phyloP scores from a whole-genome alignment of 2,888 invertebrate genomes.

The Cephonodes hylas region DNA sequence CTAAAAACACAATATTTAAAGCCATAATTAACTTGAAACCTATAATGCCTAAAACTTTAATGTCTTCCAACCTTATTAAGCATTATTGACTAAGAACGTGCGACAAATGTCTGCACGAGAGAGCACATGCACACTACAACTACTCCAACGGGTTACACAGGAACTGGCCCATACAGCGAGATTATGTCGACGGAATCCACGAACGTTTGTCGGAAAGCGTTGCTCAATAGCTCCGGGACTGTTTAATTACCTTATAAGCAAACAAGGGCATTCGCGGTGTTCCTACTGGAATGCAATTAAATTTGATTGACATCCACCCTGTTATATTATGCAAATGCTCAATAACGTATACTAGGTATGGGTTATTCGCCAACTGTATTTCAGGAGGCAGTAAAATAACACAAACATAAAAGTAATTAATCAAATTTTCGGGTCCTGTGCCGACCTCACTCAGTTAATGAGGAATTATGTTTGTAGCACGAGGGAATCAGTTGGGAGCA shows the following conservation, averaged over 20 bases:
- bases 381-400: background rate
- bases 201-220: conserved; percentile 20
- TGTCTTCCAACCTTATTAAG: background rate
- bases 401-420: background rate
- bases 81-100: background rate
- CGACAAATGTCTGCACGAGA: background rate
- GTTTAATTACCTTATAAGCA: conserved; percentile 23
- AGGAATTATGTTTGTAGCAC: background rate
- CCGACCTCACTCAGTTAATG: background rate
- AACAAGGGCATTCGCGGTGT: background rate
- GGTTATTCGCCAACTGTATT: background rate
- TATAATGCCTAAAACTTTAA: background rate
- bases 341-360: background rate
- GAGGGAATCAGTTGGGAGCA: background rate
- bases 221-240: conserved; percentile 21
- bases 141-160: background rate
- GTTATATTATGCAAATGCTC: background rate
- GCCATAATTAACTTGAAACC: background rate
- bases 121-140: background rate
- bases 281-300: conserved; percentile 13
- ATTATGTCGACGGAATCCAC: conserved; percentile 28
- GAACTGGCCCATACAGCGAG: conserved; percentile 12
- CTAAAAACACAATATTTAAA: no score
- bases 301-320: conserved; percentile 8
- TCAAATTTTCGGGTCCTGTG: background rate